Percentiles rank a stretch among this genome's conserved stretches.
These are phyloP conservation scores for Tenthredo amoena DNA, from an alignment of 2,888 invertebrate species.

Conservation along the genomic window DNA sequence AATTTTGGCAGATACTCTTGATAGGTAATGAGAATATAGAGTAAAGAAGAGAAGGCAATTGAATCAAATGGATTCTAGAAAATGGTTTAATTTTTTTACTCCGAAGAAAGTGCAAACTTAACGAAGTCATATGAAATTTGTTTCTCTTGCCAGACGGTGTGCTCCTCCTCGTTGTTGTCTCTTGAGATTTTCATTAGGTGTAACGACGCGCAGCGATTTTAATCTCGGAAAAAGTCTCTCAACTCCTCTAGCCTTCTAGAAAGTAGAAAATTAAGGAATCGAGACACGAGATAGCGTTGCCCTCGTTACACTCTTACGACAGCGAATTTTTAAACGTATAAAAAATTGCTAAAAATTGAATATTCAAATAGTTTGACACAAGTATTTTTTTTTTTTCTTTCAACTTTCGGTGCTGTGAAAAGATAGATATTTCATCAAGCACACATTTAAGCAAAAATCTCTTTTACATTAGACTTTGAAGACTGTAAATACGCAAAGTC, in stretches of 20 bases:
- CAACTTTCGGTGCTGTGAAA: not conserved
- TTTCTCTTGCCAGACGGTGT: not conserved
- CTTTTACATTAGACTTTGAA: not conserved
- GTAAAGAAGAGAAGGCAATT: not conserved
- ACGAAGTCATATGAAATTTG: slow-evolving; percentile 20
- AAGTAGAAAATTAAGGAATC: slow-evolving; percentile 13
- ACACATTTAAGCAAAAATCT: not conserved
- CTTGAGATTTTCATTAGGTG: slow-evolving; percentile 4
- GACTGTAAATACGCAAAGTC: not conserved
- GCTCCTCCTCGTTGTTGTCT: not conserved
- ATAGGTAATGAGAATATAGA: not conserved
- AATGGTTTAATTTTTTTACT: not conserved
- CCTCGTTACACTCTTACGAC: not conserved
- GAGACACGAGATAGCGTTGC: not conserved
- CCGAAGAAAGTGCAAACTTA: not conserved
- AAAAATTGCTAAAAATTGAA: not conserved
- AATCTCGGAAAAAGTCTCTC: not conserved
- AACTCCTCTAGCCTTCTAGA: not conserved
- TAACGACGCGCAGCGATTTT: slow-evolving; percentile 1
- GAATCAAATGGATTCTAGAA: not conserved
- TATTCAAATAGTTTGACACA: not conserved
- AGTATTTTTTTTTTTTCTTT: not conserved
- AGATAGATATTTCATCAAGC: not conserved
- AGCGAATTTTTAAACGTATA: not conserved
- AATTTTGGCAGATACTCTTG: too few species aligned